phyloP scores from a whole-genome alignment of 1,140 invertebrate species.

The Formica selysi region DNA sequence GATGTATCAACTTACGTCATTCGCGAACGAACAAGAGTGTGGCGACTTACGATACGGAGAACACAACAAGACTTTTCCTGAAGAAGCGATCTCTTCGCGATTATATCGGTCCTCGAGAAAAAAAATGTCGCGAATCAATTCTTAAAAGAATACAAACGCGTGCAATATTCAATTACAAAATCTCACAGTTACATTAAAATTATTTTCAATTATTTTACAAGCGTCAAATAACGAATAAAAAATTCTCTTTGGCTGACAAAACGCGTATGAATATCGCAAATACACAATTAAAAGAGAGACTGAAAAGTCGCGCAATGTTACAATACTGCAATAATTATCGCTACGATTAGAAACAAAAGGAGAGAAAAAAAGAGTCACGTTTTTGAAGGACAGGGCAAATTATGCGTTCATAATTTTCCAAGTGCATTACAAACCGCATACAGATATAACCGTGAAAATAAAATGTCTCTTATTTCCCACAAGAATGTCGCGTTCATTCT shows the following conservation, averaged over 20 bases:
- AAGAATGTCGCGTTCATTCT: neutral
- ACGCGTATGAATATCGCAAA: conserved; percentile 1
- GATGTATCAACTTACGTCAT: conserved; percentile 68
- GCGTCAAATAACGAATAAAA: neutral
- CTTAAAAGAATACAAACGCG: neutral
- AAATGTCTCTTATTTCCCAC: conserved; percentile 1
- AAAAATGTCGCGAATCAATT: conserved; percentile 4
- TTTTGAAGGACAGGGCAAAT: neutral
- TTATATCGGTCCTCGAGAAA: neutral
- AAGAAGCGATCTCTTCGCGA: conserved; percentile 27
- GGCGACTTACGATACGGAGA: neutral
- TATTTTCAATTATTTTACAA: neutral
- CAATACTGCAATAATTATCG: neutral
- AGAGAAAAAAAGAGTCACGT: neutral
- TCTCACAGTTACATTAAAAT: neutral
- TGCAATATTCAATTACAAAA: neutral
- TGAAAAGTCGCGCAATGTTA: neutral
- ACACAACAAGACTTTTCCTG: conserved; percentile 30
- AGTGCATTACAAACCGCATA: neutral
- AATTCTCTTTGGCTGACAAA: neutral
- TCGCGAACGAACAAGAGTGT: conserved; percentile 35
- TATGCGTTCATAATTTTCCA: neutral
- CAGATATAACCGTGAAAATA: neutral
- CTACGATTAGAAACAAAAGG: neutral
- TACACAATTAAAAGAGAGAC: neutral